Percentiles rank a stretch among this genome's conserved stretches.
Conservation (phyloP, 1,140 invertebrate species). For the Eumeta japonica region DNA sequence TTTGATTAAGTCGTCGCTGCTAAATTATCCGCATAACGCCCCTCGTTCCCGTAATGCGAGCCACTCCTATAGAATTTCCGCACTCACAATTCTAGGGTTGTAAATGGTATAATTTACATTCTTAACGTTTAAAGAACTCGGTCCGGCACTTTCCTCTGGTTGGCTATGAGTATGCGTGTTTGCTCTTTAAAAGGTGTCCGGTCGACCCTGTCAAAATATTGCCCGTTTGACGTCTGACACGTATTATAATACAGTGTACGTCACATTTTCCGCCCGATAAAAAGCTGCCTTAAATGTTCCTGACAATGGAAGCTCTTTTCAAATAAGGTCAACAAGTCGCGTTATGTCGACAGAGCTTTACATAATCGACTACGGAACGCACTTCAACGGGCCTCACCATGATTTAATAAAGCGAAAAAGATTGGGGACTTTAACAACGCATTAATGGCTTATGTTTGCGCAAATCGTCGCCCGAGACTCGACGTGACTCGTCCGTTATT, state of each 20-base stretch:
- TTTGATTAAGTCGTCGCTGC: neutral
- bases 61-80: neutral
- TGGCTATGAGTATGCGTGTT: neutral
- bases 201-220: no score
- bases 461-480: slow-evolving; percentile 40
- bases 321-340: slow-evolving; percentile 22
- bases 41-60: neutral
- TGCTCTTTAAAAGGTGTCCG: no score
- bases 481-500: slow-evolving; percentile 47
- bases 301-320: slow-evolving; percentile 12
- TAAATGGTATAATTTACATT: neutral
- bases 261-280: no score
- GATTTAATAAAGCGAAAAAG: slow-evolving; percentile 21
- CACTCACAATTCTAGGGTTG: neutral
- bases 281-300: no score
- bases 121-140: neutral
- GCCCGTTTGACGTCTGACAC: no score
- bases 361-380: no score
- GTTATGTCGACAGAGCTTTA: no score
- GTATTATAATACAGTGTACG: no score
- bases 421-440: slow-evolving; percentile 39
- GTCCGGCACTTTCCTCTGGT: neutral
- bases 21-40: neutral
- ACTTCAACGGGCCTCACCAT: no score
- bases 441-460: slow-evolving; percentile 49